These are phyloP conservation scores for Dolichopus griseipennis DNA, from an alignment of 2,888 invertebrate genomes.

Conservation along the genomic window DNA sequence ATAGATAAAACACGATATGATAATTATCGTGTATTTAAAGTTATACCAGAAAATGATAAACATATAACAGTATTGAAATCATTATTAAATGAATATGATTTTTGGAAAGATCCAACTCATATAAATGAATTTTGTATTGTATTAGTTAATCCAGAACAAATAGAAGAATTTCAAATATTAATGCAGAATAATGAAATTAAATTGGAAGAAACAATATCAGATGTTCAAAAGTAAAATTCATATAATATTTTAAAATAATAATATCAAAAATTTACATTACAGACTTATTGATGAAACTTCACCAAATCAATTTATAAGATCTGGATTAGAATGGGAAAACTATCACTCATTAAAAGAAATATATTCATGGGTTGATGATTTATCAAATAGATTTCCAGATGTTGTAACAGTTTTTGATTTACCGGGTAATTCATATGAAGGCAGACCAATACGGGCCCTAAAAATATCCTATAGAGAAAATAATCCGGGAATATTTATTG, in stretches of 20 bases:
- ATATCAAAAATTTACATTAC: conserved; percentile 15
- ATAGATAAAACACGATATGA: conserved; percentile 33
- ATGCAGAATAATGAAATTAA: conserved; percentile 40
- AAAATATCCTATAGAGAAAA: conserved; percentile 41
- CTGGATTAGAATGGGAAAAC: conserved; percentile 48
- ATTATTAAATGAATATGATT: conserved; percentile 12
- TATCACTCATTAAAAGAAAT: conserved; percentile 54
- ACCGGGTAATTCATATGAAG: conserved; percentile 51
- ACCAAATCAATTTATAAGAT: conserved; percentile 23
- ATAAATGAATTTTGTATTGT: conserved; percentile 43
- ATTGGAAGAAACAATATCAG: conserved; percentile 45
- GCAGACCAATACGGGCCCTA: conserved; percentile 51
- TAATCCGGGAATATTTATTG: conserved; percentile 53
- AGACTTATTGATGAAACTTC: conserved; percentile 48
- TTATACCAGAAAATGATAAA: conserved; percentile 43
- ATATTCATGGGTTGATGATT: conserved; percentile 49
- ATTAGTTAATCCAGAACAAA: conserved; percentile 52
- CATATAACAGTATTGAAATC: conserved; percentile 44
- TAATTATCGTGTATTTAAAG: conserved; percentile 33
- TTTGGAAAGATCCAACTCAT: not conserved
- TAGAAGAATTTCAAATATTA: conserved; percentile 42
- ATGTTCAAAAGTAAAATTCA: conserved; percentile 52
- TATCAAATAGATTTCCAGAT: conserved; percentile 44
- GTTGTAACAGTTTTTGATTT: conserved; percentile 44
- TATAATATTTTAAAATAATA: conserved; percentile 10